phyloP scores from a whole-genome alignment of 2,113 vertebrate species.

The Electrona antarctica region DNA sequence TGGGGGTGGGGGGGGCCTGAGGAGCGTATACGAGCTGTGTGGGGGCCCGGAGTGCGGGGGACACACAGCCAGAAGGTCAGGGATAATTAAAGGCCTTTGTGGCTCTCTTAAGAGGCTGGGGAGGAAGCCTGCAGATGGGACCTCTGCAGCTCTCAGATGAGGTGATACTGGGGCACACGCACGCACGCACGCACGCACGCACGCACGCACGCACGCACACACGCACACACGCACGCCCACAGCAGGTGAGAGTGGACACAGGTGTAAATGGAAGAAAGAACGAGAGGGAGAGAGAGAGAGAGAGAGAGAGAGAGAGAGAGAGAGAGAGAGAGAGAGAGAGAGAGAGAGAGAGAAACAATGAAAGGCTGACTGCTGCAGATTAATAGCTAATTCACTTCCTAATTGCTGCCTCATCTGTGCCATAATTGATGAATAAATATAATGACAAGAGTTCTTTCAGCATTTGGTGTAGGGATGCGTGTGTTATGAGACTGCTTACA shows the following conservation, averaged over 20 bases:
- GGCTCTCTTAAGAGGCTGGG: slow-evolving; percentile 73
- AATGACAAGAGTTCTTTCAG: slow-evolving; percentile 17
- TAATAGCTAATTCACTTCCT: not conserved
- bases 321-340: not conserved
- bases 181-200: slow-evolving; percentile 18
- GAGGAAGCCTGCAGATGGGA: slow-evolving; percentile 74
- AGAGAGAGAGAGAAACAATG: not conserved
- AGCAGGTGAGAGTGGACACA: slow-evolving; percentile 51
- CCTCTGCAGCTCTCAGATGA: slow-evolving; percentile 49
- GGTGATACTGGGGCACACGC: not conserved
- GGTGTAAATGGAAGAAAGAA: slow-evolving; percentile 34
- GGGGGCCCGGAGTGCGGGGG: not conserved
- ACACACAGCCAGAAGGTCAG: slow-evolving; percentile 78
- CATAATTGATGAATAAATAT: slow-evolving; percentile 8
- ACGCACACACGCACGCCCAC: slow-evolving; percentile 25
- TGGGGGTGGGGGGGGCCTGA: not conserved
- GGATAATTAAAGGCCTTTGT: slow-evolving; percentile 83
- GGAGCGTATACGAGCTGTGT: not conserved
- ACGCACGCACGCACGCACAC: slow-evolving; percentile 12
- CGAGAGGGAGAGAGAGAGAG: not conserved
- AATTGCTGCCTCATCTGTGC: slow-evolving; percentile 2
- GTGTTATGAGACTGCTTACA: not conserved
- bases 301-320: not conserved
- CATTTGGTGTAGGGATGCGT: not conserved
- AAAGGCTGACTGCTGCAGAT: not conserved